Percentiles rank a stretch among this genome's conserved stretches.
These are phyloP conservation scores for Prochilodus magdalenae DNA, from an alignment of 2,113 vertebrate genomes.

Conservation along the genomic window DNA sequence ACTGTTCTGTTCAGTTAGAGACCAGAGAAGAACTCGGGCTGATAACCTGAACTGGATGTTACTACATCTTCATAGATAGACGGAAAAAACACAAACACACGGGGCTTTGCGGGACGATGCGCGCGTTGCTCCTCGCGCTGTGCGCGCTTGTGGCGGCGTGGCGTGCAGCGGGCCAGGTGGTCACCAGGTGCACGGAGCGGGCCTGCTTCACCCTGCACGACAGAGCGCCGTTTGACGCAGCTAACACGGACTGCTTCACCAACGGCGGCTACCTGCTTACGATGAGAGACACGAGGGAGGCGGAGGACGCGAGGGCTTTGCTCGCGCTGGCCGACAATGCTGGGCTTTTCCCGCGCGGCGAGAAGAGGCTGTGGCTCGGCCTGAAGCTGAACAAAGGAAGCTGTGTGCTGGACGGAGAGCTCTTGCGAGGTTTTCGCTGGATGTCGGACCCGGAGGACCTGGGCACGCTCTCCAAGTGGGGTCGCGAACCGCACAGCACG, in stretches of 20 bases:
- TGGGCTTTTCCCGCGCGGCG: not conserved
- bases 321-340: constrained; percentile 51
- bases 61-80: not conserved
- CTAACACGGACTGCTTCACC: constrained; percentile 49
- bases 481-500: constrained; percentile 65
- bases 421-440: constrained; percentile 75
- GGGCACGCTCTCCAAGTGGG: constrained; percentile 73
- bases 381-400: constrained; percentile 60
- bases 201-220: constrained; percentile 72
- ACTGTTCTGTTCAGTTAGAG: constrained; percentile 25
- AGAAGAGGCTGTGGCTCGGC: constrained; percentile 71
- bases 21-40: not conserved
- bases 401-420: constrained; percentile 45
- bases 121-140: constrained; percentile 63
- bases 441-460: constrained; percentile 58
- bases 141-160: constrained; percentile 35
- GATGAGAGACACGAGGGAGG: constrained; percentile 64
- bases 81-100: not conserved
- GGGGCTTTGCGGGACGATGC: constrained; percentile 59
- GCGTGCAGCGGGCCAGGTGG: constrained; percentile 45
- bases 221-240: constrained; percentile 49
- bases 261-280: constrained; percentile 76
- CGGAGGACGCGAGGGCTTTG: constrained; percentile 59
- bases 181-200: constrained; percentile 61
- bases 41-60: constrained; percentile 29